phyloP scores from a whole-genome alignment of 1,140 invertebrate species.

The Diorhabda sublineata region DNA sequence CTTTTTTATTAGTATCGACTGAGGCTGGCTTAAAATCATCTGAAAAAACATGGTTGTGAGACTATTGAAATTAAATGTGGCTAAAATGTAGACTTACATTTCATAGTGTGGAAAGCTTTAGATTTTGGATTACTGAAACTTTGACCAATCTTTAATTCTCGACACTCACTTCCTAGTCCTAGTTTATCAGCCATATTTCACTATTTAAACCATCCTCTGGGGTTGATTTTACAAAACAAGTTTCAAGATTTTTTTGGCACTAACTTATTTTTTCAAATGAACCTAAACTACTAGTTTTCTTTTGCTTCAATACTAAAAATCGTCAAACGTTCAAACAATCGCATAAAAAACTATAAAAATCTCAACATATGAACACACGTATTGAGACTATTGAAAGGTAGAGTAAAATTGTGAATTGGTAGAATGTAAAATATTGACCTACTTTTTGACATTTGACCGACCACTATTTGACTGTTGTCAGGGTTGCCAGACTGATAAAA shows the following conservation, averaged over 20 bases:
- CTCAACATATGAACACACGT: conserved; percentile 43
- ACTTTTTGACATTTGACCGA: conserved; percentile 36
- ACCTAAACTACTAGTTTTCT: background rate
- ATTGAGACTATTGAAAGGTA: conserved; percentile 30
- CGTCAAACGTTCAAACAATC: background rate
- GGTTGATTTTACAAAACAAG: conserved; percentile 6
- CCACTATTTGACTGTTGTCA: background rate
- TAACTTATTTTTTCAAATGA: background rate
- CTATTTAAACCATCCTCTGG: conserved; percentile 26
- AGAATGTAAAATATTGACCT: conserved; percentile 40
- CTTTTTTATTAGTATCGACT: conserved; percentile 86
- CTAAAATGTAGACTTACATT: conserved; percentile 66
- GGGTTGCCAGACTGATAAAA: too few relatives aligned
- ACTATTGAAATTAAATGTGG: background rate
- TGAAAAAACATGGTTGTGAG: conserved; percentile 49
- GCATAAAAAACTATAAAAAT: conserved; percentile 13
- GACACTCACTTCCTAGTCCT: conserved; percentile 68
- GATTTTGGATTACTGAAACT: conserved; percentile 71
- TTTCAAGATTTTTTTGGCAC: background rate
- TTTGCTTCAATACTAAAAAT: background rate
- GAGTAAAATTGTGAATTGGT: background rate
- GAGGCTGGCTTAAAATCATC: conserved; percentile 98
- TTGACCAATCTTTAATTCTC: conserved; percentile 77
- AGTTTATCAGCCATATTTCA: conserved; percentile 66
- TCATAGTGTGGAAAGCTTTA: conserved; percentile 76